Evolutionary conservation across 2,113 vertebrate species (phyloP).

Genomic region (Periophthalmodon schlosseri): DNA sequence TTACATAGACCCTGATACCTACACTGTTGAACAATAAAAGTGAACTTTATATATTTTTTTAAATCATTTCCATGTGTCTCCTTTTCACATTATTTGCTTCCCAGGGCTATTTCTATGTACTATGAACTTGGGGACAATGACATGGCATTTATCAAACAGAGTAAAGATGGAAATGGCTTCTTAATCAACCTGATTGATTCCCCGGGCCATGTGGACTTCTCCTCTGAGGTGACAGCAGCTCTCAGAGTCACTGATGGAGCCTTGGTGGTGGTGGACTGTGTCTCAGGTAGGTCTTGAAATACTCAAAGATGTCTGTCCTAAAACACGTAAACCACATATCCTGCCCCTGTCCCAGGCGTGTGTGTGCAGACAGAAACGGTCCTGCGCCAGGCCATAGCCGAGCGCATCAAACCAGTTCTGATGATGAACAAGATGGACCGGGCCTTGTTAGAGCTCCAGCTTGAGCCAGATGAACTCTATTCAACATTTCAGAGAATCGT

Average conservation of each 20-base stretch:
- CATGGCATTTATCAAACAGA: constrained; percentile 93
- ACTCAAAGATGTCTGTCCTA: not conserved
- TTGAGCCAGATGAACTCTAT: constrained; percentile 88
- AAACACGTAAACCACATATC: constrained; percentile 6
- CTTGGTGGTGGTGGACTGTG: constrained; percentile 94
- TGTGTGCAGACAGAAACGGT: constrained; percentile 96
- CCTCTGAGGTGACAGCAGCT: constrained; percentile 94
- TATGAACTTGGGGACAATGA: constrained; percentile 90
- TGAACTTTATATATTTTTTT: not conserved
- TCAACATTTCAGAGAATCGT: constrained; percentile 95
- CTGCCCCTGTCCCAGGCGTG: constrained; percentile 77
- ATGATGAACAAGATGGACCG: constrained; percentile 99
- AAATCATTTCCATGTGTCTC: not conserved
- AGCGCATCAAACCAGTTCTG: constrained; percentile 93
- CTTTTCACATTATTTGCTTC: not conserved
- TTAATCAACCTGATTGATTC: constrained; percentile 96
- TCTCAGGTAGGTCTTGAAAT: constrained; percentile 82
- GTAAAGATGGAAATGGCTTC: constrained; percentile 91
- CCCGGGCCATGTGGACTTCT: constrained; percentile 94
- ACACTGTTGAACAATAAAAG: not conserved
- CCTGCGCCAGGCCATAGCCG: constrained; percentile 91
- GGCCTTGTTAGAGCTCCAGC: constrained; percentile 91
- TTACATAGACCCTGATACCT: not conserved
- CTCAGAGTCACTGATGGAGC: constrained; percentile 94
- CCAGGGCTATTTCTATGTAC: constrained; percentile 90